phyloP scores from a whole-genome alignment of 1,140 invertebrate genomes.

The Phymastichus coffea region DNA sequence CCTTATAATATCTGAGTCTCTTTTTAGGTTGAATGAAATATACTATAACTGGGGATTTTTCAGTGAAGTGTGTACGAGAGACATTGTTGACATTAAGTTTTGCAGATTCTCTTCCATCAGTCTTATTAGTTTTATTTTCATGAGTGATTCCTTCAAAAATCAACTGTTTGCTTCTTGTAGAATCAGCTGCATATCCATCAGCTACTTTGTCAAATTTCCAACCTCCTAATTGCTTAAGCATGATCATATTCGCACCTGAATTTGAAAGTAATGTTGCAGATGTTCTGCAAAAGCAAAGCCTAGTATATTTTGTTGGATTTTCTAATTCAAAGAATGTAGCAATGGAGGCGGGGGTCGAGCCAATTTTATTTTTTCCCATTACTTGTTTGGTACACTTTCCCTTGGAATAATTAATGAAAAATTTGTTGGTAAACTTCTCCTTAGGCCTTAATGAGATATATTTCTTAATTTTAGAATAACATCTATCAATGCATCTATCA shows the following conservation, averaged over 20 bases:
- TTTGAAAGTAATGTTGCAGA: conserved; percentile 29
- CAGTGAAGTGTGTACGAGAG: background rate
- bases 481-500: no score
- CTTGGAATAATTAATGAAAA: background rate
- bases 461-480: no score
- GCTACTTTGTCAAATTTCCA: conserved; percentile 23
- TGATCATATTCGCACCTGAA: conserved; percentile 22
- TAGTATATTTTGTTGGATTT: no score
- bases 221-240: conserved; percentile 22
- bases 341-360: background rate
- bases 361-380: background rate
- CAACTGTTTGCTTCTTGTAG: conserved; percentile 12
- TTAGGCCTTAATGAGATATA: background rate
- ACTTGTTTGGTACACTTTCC: background rate
- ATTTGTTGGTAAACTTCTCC: background rate
- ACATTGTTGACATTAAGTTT: no score
- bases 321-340: background rate
- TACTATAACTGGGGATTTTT: background rate
- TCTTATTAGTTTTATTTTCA: background rate
- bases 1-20: background rate
- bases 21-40: background rate
- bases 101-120: background rate
- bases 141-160: conserved; percentile 17
- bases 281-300: conserved; percentile 14
- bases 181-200: conserved; percentile 23